Base-by-base conservation (phyloP, 2,888 invertebrate genomes). In the Nephrotoma guestfalica region DNA sequence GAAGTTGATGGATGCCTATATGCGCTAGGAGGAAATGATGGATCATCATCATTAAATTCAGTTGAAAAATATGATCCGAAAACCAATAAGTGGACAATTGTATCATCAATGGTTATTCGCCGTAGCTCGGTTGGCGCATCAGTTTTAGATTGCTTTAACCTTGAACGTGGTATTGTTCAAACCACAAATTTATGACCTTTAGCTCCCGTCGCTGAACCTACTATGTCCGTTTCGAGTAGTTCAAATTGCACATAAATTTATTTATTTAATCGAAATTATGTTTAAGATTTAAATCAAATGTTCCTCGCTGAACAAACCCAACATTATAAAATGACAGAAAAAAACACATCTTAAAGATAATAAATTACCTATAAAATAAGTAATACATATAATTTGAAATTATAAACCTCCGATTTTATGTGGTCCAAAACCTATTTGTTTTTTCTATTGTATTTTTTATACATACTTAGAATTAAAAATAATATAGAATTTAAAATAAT, bases 11-110 rank as follows among this genome's bases (percentile, higher is more conserved):
- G 93, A 6, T 92, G 91, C 86, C 91, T 95, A 41, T 94, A 94
- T 88, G 94, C 95, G 0, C 89, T 95, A 51, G 95, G 95, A 41
- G 95, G 95, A 41, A 95, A 95, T 88, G 95, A 95, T 89, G 95
- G 95, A 40, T 94, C 94, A 87, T 94, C 94, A 4, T 94, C 94
- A 87, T 91, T 95, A 15, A 95, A 94, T 90, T 94, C 94, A 0
- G 94, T 95, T 41, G 95, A 95, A 89, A 92, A 93, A 88, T 95
- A 94, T 89, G 94, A 95, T 89, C 93, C 93, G 3, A 92, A 93
- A 84, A 90, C 92, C 41, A 95, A 95, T 89, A 94, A 94, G 90
- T 95, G 95, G 95, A 91, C 92, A 40, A 91, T 94, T 86, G 93
- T 95, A n/a, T 93, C 93, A 86, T 93, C 94, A 6, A 95, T 95